Base-by-base conservation (phyloP, 2,888 invertebrate genomes). In the Metellina segmentata region DNA sequence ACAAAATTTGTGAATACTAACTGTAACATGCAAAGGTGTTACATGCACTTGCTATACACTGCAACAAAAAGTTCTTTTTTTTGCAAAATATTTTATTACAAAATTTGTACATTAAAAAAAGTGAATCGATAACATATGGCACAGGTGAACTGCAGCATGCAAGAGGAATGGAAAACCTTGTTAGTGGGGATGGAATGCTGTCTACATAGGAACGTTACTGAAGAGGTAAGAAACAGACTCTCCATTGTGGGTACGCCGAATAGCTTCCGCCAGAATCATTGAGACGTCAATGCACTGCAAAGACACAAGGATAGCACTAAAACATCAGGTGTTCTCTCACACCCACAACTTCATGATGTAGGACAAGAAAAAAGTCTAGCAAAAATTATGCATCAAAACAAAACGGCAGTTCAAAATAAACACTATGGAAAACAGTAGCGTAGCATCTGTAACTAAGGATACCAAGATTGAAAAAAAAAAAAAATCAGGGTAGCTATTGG, bases 261-360 rank as follows among this genome's bases (percentile, higher is more conserved):
- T 99, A 89, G 99, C 99, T 95, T 99, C 99, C 5, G 99, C 99
- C 94, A 99, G 97, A 97, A 99, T 99, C 98, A 99, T 99, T 4
- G 99, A 99, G 53, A 99, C 98, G 95, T 99, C 99, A 95, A 99
- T 99, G 95, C 98, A 98, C 97, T 99, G 96, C 93, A 93, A 93
- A 90, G 87, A 92, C 86, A 90, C 79, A 88, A 92, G 91, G 90
- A 90, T 85, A 83, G 83, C 81, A 81, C 90, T 90, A 90, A 82
- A 89, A 89, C 89, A 89, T 83, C 75, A 82, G 85, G 75, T 85
- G 85, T 20, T 72, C 52, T 72, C 52, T 70, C 6, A 61, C 77
- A 83, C 77, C 81, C 70, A 81, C 75, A 53, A 78, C 61, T 69
- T 71, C 51, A 77, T 81, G 81, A 61, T 81, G 81, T 70, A 20